A percentile compares a stretch with the other conserved stretches of the same genome.
These are phyloP conservation scores for Nomada flava DNA, from an alignment of 2,888 invertebrate species.

Conservation along the genomic window DNA sequence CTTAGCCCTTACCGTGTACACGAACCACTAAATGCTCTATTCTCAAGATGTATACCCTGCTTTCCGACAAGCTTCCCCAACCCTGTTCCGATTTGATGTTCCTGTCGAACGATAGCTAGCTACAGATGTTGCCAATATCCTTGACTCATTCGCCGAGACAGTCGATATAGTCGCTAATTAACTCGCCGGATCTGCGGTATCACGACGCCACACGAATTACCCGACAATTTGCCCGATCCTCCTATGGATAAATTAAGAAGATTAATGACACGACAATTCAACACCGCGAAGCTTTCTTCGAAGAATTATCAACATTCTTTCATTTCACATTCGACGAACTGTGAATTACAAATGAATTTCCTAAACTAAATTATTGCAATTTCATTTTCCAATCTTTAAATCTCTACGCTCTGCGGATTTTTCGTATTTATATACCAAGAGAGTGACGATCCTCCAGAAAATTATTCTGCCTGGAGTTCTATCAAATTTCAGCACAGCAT, in stretches of 20 bases:
- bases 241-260: neutral
- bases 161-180: conserved; percentile 25
- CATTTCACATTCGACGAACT: too few relatives aligned
- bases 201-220: conserved; percentile 9
- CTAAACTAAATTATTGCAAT: too few relatives aligned
- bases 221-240: conserved; percentile 16
- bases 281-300: neutral
- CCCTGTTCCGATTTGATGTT: conserved; percentile 34
- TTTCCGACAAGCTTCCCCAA: conserved; percentile 23
- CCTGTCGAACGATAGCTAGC: conserved; percentile 38
- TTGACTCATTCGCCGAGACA: conserved; percentile 22
- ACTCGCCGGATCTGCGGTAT: neutral
- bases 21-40: conserved; percentile 61
- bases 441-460: too few relatives aligned
- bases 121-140: conserved; percentile 47
- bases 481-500: too few relatives aligned
- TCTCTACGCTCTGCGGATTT: too few relatives aligned
- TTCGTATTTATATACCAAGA: too few relatives aligned
- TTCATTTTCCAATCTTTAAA: too few relatives aligned
- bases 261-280: conserved; percentile 3
- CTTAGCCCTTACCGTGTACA: conserved; percentile 58
- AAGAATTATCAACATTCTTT: neutral
- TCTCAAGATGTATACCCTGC: conserved; percentile 23
- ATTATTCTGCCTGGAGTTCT: too few relatives aligned
- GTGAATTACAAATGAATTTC: too few relatives aligned